Percentiles rank a stretch among this genome's conserved stretches.
Evolutionary conservation across 2,797 vertebrate genomes (phyloP).

Genomic region (Lerista edwardsae): DNA sequence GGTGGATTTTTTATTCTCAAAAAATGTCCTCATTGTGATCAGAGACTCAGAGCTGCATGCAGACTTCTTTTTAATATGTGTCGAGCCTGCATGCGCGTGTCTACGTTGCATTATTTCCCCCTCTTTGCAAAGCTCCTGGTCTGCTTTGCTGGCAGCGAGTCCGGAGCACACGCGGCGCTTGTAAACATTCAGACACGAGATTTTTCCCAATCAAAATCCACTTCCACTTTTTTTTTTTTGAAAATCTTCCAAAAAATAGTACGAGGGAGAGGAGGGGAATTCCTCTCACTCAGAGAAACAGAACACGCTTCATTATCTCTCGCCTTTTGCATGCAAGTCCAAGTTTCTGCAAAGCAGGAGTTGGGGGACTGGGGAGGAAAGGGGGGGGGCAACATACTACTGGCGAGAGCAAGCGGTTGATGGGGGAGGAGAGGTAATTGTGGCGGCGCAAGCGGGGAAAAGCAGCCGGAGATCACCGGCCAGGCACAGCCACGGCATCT

Average conservation of each 20-base stretch:
- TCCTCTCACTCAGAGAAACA: constrained; percentile 59
- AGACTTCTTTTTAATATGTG: background rate
- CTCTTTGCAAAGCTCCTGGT: constrained; percentile 41
- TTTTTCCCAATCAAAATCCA: constrained; percentile 92
- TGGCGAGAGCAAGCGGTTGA: background rate
- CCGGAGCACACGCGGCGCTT: constrained; percentile 87
- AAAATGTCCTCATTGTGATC: background rate
- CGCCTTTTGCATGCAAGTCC: constrained; percentile 34
- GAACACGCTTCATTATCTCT: background rate
- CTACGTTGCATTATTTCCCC: constrained; percentile 64
- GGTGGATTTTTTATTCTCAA: background rate
- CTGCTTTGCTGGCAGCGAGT: constrained; percentile 83
- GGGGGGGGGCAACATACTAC: background rate
- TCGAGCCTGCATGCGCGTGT: background rate
- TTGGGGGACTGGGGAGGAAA: constrained; percentile 60
- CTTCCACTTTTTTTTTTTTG: constrained; percentile 86
- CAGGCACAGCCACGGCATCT: constrained; percentile 2
- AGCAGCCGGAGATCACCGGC: background rate
- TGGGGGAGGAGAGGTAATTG: background rate
- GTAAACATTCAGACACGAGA: constrained; percentile 95
- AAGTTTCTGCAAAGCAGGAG: constrained; percentile 73
- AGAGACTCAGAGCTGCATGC: background rate
- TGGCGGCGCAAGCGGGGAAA: background rate
- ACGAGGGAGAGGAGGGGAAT: constrained; percentile 77
- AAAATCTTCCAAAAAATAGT: constrained; percentile 93